Evolutionary conservation across 2,797 vertebrate species (phyloP).

Genomic region (Labeo calbasu): DNA sequence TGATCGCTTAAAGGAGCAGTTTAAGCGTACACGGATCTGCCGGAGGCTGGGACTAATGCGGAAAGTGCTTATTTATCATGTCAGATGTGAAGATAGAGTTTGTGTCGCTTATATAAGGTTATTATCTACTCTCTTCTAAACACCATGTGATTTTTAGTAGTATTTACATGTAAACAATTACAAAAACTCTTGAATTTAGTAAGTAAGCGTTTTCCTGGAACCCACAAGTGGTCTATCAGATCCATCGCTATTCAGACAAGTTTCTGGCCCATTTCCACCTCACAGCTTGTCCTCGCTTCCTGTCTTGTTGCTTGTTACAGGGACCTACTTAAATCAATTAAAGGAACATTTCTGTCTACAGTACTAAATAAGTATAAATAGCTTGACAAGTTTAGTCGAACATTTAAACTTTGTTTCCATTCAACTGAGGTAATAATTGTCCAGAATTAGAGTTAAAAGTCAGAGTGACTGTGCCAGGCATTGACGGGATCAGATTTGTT

Average conservation of each 20-base stretch:
- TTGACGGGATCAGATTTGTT: background rate
- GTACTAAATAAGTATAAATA: background rate
- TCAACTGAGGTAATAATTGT: background rate
- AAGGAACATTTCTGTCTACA: background rate
- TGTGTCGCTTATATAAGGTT: slow-evolving; percentile 6
- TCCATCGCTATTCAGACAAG: background rate
- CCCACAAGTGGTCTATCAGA: background rate
- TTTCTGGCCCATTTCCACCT: background rate
- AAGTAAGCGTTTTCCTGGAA: background rate
- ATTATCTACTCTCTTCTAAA: background rate
- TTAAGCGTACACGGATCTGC: slow-evolving; percentile 1
- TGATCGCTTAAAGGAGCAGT: background rate
- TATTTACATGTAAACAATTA: background rate
- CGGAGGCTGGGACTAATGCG: background rate
- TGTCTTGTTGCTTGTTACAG: background rate
- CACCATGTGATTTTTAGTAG: background rate
- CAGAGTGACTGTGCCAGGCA: background rate
- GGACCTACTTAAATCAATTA: background rate
- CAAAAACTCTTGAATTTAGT: background rate
- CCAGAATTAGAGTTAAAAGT: background rate
- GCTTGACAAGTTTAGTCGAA: background rate
- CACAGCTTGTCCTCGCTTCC: background rate
- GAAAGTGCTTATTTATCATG: slow-evolving; percentile 9
- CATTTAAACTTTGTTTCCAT: background rate
- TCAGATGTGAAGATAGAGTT: background rate